Evolutionary conservation across 2,888 invertebrate genomes (phyloP).

Genomic region (Stenodema calcarata): DNA sequence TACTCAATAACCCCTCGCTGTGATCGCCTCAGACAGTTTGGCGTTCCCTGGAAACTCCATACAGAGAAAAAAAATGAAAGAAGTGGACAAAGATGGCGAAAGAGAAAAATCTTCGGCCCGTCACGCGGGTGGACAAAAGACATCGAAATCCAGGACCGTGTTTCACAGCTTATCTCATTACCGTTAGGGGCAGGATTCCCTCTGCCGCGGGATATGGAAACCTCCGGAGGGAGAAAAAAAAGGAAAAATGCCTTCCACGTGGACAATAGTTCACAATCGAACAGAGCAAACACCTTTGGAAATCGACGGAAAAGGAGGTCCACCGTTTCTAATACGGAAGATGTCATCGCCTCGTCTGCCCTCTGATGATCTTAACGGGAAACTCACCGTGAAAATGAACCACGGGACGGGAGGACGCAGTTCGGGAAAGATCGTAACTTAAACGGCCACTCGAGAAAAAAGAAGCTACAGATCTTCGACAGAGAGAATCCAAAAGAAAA

Average conservation of each 20-base stretch:
- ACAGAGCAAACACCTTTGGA: conserved; percentile 43
- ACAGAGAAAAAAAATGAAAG: not conserved
- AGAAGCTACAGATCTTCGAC: not conserved
- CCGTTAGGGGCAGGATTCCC: conserved; percentile 35
- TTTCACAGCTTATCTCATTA: conserved; percentile 37
- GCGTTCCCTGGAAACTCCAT: conserved; percentile 13
- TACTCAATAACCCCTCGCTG: conserved; percentile 14
- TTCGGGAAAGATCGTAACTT: not conserved
- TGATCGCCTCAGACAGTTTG: conserved; percentile 20
- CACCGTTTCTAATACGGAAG: conserved; percentile 39
- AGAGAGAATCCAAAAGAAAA: not conserved
- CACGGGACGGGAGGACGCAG: not conserved
- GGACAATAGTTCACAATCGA: conserved; percentile 42
- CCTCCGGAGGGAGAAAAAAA: not conserved
- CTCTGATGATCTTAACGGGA: conserved; percentile 46
- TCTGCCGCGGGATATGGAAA: not conserved
- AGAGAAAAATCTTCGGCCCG: not conserved
- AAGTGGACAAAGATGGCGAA: conserved; percentile 30
- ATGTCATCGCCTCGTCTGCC: conserved; percentile 44
- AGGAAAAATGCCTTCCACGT: conserved; percentile 10
- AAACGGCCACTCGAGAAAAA: not conserved
- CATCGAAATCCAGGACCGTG: not conserved
- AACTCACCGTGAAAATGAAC: conserved; percentile 42
- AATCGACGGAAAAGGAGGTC: conserved; percentile 22
- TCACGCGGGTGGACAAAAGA: conserved; percentile 28